These are phyloP conservation scores for Agapostemon virescens DNA, from an alignment of 2,888 invertebrate species.

Conservation along the genomic window DNA sequence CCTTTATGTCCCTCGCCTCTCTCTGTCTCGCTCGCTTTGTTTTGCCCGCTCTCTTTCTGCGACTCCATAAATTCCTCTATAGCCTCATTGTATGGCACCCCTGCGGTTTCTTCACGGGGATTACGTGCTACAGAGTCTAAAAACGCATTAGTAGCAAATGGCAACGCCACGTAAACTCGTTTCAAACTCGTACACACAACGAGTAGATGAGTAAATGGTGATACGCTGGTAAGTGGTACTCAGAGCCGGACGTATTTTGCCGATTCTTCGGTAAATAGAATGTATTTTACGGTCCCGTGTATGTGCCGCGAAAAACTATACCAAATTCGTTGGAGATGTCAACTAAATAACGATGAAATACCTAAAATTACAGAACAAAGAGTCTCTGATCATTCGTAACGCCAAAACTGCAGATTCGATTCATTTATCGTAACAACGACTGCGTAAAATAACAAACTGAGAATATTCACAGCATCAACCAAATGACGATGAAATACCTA, in stretches of 20 bases:
- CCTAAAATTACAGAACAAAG: too few species aligned
- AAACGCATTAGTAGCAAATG: constrained; percentile 61
- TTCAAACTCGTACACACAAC: constrained; percentile 20
- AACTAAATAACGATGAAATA: background rate
- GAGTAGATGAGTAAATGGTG: background rate
- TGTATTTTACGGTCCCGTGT: background rate
- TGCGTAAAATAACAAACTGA: too few species aligned
- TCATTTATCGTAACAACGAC: too few species aligned
- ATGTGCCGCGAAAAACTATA: background rate
- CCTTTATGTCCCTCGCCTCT: background rate
- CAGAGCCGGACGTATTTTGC: constrained; percentile 7
- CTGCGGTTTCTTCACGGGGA: constrained; percentile 53
- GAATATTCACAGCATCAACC: too few species aligned
- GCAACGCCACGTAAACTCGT: constrained; percentile 49
- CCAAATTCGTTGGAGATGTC: background rate
- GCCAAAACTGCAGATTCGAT: too few species aligned
- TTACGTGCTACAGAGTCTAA: constrained; percentile 45
- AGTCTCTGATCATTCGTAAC: too few species aligned
- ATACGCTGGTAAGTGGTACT: constrained; percentile 13
- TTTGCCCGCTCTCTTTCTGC: background rate
- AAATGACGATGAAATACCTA: background rate
- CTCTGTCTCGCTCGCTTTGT: background rate
- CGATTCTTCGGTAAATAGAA: constrained; percentile 27
- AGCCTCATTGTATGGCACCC: constrained; percentile 28
- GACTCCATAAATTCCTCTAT: constrained; percentile 26